Percentiles rank a stretch among this genome's conserved stretches.
Conservation (phyloP, 2,113 vertebrate species). For the Thermophis baileyi region DNA sequence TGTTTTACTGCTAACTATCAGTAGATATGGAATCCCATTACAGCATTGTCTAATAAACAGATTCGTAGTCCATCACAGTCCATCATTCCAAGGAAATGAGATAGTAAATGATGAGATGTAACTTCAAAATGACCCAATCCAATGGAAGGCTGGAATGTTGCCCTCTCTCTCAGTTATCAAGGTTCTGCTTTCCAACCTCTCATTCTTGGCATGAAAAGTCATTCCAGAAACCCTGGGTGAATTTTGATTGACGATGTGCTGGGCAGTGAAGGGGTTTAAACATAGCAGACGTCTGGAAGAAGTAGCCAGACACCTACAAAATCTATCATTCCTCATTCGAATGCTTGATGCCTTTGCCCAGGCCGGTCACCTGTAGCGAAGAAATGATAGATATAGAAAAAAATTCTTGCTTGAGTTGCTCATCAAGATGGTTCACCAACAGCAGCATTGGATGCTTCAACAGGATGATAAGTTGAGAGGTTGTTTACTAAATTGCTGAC, state of each 20-base stretch:
- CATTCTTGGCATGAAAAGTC: background rate
- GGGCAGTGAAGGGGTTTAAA: background rate
- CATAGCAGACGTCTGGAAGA: background rate
- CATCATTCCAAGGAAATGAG: too few species aligned
- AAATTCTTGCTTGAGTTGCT: slow-evolving; percentile 1
- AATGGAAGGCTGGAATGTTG: too few species aligned
- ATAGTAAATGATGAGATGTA: too few species aligned
- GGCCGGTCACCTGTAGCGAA: slow-evolving; percentile 42
- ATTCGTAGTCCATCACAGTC: too few species aligned
- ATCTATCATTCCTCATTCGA: slow-evolving; percentile 28
- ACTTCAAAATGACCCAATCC: too few species aligned
- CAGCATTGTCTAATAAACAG: too few species aligned
- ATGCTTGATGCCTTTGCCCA: slow-evolving; percentile 14
- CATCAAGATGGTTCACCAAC: slow-evolving; percentile 5
- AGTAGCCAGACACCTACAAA: slow-evolving; percentile 15
- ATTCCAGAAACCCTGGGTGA: background rate
- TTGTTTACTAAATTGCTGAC: slow-evolving; percentile 35
- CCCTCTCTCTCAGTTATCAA: too few species aligned
- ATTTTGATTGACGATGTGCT: background rate
- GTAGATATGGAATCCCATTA: too few species aligned
- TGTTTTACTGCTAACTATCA: too few species aligned
- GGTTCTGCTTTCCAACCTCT: background rate
- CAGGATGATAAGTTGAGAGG: slow-evolving; percentile 8
- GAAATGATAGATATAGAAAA: slow-evolving; percentile 30
- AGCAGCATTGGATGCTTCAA: slow-evolving; percentile 37